Percentiles rank a stretch among this genome's conserved stretches.
Conservation (phyloP, 1,140 invertebrate genomes). For the Tetragnatha versicolor region DNA sequence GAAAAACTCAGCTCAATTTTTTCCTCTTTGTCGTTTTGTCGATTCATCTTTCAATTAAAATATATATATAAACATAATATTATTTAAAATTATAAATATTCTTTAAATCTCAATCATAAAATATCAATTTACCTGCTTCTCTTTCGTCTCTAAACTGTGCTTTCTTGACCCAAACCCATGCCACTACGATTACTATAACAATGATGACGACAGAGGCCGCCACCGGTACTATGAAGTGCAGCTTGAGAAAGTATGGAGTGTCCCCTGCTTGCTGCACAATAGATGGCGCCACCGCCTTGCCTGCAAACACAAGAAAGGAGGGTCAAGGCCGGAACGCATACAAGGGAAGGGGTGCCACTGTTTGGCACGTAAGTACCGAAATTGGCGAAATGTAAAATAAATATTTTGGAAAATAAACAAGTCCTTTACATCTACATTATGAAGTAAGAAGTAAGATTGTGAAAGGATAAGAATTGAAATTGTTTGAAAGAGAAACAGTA, state of each 20-base stretch:
- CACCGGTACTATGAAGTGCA: constrained; percentile 55
- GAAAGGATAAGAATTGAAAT: too few species aligned
- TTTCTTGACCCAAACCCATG: constrained; percentile 56
- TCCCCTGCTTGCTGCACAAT: constrained; percentile 23
- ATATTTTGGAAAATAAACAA: too few species aligned
- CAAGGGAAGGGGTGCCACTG: constrained; percentile 1
- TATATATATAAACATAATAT: too few species aligned
- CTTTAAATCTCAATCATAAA: background rate
- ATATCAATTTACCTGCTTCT: constrained; percentile 40
- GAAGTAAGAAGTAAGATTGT: too few species aligned
- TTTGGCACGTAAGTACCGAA: constrained; percentile 12
- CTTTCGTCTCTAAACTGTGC: constrained; percentile 52
- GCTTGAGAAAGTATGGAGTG: constrained; percentile 55
- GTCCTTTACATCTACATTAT: too few species aligned
- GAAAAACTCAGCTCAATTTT: too few species aligned
- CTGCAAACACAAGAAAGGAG: constrained; percentile 28
- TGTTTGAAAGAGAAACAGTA: too few species aligned
- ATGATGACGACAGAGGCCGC: constrained; percentile 54
- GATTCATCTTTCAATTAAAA: too few species aligned
- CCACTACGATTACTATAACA: constrained; percentile 56
- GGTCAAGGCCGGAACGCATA: constrained; percentile 21
- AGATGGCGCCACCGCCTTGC: constrained; percentile 49
- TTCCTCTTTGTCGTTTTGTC: too few species aligned
- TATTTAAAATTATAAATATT: background rate
- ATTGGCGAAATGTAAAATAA: too few species aligned